phyloP scores from a whole-genome alignment of 2,888 invertebrate species.

The Nipponacmea schrenckii region DNA sequence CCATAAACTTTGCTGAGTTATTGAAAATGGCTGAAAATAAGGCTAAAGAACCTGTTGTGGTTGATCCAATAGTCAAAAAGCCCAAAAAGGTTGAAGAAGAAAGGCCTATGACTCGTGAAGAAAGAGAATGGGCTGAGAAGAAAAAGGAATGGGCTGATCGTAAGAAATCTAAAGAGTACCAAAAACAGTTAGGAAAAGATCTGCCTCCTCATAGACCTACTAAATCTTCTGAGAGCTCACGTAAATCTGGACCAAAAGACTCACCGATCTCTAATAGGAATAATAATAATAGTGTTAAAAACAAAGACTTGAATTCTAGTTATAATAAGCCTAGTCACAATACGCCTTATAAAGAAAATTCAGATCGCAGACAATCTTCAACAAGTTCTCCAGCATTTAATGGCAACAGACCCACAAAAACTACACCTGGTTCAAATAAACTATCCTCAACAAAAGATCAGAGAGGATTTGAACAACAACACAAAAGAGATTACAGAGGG shows the following conservation, averaged over 20 bases:
- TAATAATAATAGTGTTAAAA: no score
- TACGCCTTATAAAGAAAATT: background rate
- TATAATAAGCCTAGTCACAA: background rate
- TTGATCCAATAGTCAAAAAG: slow-evolving; percentile 4
- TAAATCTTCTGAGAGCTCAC: background rate
- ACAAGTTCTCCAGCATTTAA: slow-evolving; percentile 5
- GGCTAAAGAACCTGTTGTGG: slow-evolving; percentile 37
- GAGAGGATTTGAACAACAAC: background rate
- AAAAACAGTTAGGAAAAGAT: slow-evolving; percentile 36
- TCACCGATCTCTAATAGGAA: no score
- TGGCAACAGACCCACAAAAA: slow-evolving; percentile 2
- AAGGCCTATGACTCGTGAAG: slow-evolving; percentile 51
- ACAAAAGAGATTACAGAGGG: background rate
- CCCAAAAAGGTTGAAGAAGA: slow-evolving; percentile 33
- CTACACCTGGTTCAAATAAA: slow-evolving; percentile 3
- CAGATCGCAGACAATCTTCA: slow-evolving; percentile 3
- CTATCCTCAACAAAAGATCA: background rate
- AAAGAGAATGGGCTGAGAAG: slow-evolving; percentile 42
- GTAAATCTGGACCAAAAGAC: background rate
- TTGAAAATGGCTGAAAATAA: slow-evolving; percentile 51
- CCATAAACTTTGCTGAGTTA: slow-evolving; percentile 48
- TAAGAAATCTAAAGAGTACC: slow-evolving; percentile 35
- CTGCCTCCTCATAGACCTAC: slow-evolving; percentile 10
- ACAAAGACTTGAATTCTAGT: background rate
- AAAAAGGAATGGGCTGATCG: slow-evolving; percentile 32